A percentile compares a stretch with the other conserved stretches of the same genome.
Evolutionary conservation across 1,140 invertebrate species (phyloP).

Genomic region (Zaprionus inermis): DNA sequence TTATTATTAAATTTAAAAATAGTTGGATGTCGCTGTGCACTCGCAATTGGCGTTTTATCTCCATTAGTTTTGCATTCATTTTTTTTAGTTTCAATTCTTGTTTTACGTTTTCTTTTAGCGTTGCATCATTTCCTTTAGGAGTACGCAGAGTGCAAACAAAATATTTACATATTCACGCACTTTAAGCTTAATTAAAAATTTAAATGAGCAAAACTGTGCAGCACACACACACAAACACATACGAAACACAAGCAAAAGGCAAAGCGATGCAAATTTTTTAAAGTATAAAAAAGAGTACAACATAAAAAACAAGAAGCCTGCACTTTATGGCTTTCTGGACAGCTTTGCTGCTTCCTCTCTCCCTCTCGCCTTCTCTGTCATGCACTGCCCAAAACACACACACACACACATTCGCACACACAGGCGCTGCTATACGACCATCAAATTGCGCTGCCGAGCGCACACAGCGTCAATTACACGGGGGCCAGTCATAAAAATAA

Average conservation of each 20-base stretch:
- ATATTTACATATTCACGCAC: conserved; percentile 59
- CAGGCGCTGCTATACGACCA: conserved; percentile 60
- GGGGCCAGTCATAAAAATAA: conserved; percentile 77
- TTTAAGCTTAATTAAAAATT: conserved; percentile 80
- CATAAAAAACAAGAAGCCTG: conserved; percentile 49
- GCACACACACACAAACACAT: conserved; percentile 20
- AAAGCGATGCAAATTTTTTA: conserved; percentile 55
- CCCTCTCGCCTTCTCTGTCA: not conserved
- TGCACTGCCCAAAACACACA: not conserved
- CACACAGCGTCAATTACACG: conserved; percentile 77
- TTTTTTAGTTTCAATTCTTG: conserved; percentile 15
- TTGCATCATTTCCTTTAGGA: conserved; percentile 13
- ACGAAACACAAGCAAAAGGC: conserved; percentile 17
- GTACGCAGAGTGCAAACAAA: conserved; percentile 33
- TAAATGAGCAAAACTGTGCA: conserved; percentile 61
- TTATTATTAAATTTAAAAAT: not conserved
- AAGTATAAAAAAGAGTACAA: conserved; percentile 47
- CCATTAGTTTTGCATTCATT: not conserved
- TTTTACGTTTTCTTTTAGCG: not conserved
- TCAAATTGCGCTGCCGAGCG: conserved; percentile 70
- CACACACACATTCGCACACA: not conserved
- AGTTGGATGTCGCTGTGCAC: not conserved
- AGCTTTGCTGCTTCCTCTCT: not conserved
- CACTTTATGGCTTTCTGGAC: conserved; percentile 65
- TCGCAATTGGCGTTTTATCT: not conserved